These are phyloP conservation scores for Gymnocheta viridis DNA, from an alignment of 2,888 invertebrate species.

Conservation along the genomic window DNA sequence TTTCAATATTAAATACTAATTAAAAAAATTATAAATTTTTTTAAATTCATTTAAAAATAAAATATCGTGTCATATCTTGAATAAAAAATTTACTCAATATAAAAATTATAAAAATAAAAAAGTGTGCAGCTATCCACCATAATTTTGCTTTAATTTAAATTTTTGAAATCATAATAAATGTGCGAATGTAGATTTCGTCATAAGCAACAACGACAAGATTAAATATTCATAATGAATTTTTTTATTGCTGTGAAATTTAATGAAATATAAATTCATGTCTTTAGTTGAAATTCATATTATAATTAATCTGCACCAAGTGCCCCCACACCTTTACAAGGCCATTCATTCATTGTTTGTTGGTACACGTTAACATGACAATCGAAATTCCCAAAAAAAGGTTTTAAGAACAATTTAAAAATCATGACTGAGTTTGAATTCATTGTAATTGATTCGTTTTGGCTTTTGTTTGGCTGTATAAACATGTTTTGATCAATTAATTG, in stretches of 20 bases:
- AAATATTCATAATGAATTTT: conserved; percentile 1
- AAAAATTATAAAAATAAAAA: too few relatives aligned
- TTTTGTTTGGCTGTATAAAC: conserved; percentile 5
- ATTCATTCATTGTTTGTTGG: too few relatives aligned
- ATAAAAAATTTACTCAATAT: too few relatives aligned
- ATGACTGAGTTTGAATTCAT: conserved; percentile 1
- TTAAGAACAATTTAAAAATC: neutral
- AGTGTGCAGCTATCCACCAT: too few relatives aligned
- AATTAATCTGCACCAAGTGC: neutral
- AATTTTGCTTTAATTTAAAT: neutral
- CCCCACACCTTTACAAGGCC: conserved; percentile 32
- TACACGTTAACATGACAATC: neutral
- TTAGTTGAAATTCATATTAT: conserved; percentile 1
- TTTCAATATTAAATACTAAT: too few relatives aligned
- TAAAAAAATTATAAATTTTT: too few relatives aligned
- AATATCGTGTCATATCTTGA: too few relatives aligned
- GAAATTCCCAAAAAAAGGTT: neutral
- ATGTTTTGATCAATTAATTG: conserved; percentile 44
- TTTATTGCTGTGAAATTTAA: conserved; percentile 8
- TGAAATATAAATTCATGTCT: neutral
- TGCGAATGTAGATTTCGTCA: neutral
- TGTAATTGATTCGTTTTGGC: conserved; percentile 40
- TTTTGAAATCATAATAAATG: neutral
- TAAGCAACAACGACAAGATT: conserved; percentile 10
- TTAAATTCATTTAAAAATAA: too few relatives aligned